Percentiles rank a stretch among this genome's conserved stretches.
Conservation (phyloP, 2,797 vertebrate species). For the Rhynchotus rufescens region DNA sequence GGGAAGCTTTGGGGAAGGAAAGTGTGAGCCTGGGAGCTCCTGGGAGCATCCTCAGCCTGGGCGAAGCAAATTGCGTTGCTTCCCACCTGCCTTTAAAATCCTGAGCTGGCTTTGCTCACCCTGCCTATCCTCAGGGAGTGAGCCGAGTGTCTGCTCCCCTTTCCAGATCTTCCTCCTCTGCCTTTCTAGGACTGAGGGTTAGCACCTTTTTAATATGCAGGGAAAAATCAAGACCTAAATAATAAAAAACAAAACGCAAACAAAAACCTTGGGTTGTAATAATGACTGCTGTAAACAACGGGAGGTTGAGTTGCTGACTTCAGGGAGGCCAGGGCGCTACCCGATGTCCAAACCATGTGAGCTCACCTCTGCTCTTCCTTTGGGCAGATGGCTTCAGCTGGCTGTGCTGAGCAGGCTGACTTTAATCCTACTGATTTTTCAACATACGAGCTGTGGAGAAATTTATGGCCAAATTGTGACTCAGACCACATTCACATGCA, state of each 20-base stretch:
- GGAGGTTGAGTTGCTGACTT: background rate
- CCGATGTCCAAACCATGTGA: background rate
- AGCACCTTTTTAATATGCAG: background rate
- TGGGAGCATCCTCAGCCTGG: background rate
- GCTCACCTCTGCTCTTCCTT: background rate
- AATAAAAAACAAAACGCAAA: background rate
- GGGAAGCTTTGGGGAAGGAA: background rate
- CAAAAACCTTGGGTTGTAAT: background rate
- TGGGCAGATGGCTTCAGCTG: background rate
- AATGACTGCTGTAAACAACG: background rate
- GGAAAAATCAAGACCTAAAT: background rate
- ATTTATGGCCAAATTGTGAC: background rate
- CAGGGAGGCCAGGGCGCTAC: background rate
- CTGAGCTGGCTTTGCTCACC: background rate
- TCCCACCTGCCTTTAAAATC: background rate
- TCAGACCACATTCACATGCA: background rate
- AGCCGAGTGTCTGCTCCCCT: background rate
- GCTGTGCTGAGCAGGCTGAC: background rate
- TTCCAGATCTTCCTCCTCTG: background rate
- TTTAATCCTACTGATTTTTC: background rate
- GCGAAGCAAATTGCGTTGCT: background rate
- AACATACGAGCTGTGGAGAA: background rate
- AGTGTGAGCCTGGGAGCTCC: background rate
- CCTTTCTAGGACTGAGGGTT: background rate
- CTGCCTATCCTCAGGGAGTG: background rate